phyloP scores from a whole-genome alignment of 2,888 invertebrate species.

The Mimumesa dahlbomi region DNA sequence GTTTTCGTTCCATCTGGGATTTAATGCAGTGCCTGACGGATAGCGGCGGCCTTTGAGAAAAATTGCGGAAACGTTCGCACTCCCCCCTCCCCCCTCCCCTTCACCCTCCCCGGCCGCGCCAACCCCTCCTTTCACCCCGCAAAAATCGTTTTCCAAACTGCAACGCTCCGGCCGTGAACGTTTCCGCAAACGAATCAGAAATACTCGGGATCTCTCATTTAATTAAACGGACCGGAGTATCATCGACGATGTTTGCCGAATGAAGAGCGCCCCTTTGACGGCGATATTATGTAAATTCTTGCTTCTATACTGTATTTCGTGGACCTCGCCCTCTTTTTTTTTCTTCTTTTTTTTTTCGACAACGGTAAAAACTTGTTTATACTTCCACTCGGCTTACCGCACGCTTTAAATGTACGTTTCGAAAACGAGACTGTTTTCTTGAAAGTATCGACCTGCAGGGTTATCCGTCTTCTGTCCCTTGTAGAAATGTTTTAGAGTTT shows the following conservation, averaged over 20 bases:
- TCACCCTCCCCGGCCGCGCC: too few relatives aligned
- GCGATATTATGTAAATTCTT: conserved; percentile 4
- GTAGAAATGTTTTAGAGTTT: too few relatives aligned
- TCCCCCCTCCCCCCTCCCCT: background rate
- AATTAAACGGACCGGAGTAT: conserved; percentile 11
- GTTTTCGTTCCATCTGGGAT: conserved; percentile 38
- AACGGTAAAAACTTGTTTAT: too few relatives aligned
- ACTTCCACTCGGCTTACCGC: too few relatives aligned
- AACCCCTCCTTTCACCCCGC: too few relatives aligned
- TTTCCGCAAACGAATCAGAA: background rate
- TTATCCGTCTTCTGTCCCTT: too few relatives aligned
- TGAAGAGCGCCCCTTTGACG: conserved; percentile 8
- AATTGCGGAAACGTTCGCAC: conserved; percentile 14
- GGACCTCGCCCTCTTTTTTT: too few relatives aligned
- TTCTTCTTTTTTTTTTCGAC: too few relatives aligned
- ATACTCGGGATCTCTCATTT: background rate
- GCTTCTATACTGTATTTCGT: too few relatives aligned
- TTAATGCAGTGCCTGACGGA: conserved; percentile 10
- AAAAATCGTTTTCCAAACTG: conserved; percentile 16
- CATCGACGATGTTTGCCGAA: conserved; percentile 13
- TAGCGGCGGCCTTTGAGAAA: conserved; percentile 21
- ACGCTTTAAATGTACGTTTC: too few relatives aligned
- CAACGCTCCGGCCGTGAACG: background rate
- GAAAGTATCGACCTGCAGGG: too few relatives aligned
- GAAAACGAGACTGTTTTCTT: too few relatives aligned